Conservation (phyloP, 2,113 vertebrate species). For the Paralichthys olivaceus region DNA sequence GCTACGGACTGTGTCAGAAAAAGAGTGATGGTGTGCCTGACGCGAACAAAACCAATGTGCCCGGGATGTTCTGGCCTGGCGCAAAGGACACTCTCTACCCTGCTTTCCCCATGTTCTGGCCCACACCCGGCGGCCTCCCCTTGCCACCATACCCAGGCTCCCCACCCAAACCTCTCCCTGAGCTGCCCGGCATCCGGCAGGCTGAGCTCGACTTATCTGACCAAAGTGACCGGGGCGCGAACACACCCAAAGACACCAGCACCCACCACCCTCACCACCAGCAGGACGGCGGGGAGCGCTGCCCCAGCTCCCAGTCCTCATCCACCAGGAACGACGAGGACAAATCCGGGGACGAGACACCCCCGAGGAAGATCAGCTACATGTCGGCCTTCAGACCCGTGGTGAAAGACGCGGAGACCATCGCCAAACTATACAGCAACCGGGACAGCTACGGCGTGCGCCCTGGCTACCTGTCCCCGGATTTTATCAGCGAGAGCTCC, state of each 20-base stretch:
- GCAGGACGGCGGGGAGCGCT: constrained; percentile 81
- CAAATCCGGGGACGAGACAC: constrained; percentile 85
- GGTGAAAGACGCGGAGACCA: constrained; percentile 92
- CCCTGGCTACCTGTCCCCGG: constrained; percentile 90
- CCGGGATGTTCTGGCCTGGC: constrained; percentile 82
- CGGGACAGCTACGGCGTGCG: constrained; percentile 84
- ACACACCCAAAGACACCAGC: constrained; percentile 81
- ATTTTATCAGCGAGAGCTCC: constrained; percentile 94
- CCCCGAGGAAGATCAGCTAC: constrained; percentile 89
- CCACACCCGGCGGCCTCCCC: constrained; percentile 86
- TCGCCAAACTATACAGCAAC: constrained; percentile 94
- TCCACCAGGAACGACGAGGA: constrained; percentile 84
- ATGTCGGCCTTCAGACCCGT: constrained; percentile 95
- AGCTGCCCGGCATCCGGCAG: constrained; percentile 82
- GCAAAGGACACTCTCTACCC: constrained; percentile 89
- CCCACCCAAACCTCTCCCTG: constrained; percentile 84
- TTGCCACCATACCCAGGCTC: constrained; percentile 88
- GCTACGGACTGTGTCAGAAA: constrained; percentile 93
- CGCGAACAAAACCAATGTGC: constrained; percentile 69
- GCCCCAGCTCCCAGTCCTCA: constrained; percentile 83
- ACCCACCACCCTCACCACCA: constrained; percentile 49
- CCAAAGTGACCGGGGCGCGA: constrained; percentile 82
- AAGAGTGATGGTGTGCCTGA: constrained; percentile 87
- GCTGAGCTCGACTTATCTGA: constrained; percentile 79
- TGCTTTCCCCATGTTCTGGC: constrained; percentile 95